Base-by-base conservation (phyloP, 2,888 invertebrate genomes). In the Drosophila nigricruria region DNA sequence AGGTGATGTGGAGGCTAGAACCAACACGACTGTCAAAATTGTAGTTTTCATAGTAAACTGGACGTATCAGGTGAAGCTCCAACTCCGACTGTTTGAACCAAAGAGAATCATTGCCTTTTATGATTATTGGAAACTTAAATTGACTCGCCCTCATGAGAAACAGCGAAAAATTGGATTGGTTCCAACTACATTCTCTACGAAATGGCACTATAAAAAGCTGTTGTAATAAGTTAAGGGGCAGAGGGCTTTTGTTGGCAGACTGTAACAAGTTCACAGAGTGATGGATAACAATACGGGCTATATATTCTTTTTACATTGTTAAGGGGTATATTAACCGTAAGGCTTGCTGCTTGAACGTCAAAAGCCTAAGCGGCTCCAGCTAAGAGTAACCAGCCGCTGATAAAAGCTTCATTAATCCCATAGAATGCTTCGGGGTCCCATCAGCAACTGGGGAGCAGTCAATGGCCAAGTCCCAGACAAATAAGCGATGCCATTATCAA, bases 351-450 rank as follows among this genome's bases (percentile, higher is more conserved):
- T 9, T 23, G 32, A 38, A n/a, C 16, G 32, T 43, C 59, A 36
- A 10, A n/a, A 66, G 42, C 32, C 58, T 32, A 42, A 12, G 23
- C 8, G 10, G 8, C 3, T n/a, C 9, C 25, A 54, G 25, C 52
- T 20, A 36, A 18, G 0, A 10, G 16, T 4, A 3, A 38, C 42
- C 50, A 54, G 49, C 36, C 56, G 32, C 63, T 76, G 54, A 68
- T 66, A 73, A 73, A 75, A 77, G 62, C 62, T 82, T 86, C 74
- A 81, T 89, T 89, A 81, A 81, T 77, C 81, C 69, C 74, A 77
- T 70, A 27, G 34, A 49, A 73, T 69, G 69, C 74, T 61, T 72
- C 25, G 54, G 65, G 79, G 77, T 57, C 52, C 73, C 47, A 78
- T 45, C 42, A 27, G 70, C 67, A 75, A 62, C 69, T 58, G 52